phyloP scores from a whole-genome alignment of 1,140 invertebrate genomes.

The Rhizoglyphus robini region DNA sequence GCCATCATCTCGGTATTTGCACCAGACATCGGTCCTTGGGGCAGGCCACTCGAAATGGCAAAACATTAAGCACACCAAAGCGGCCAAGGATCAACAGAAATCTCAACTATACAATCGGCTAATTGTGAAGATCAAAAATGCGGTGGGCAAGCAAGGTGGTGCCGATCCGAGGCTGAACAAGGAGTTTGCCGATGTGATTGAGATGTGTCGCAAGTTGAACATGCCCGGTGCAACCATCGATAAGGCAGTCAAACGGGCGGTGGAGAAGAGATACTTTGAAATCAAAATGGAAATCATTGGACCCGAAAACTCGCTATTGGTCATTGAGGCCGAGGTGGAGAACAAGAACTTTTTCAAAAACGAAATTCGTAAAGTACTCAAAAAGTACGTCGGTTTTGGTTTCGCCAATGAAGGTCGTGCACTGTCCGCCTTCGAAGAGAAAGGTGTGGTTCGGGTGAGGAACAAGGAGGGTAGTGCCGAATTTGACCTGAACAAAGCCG shows the following conservation, averaged over 20 bases:
- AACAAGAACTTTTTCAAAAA: slow-evolving; percentile 22
- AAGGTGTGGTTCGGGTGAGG: slow-evolving; percentile 21
- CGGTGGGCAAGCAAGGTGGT: slow-evolving; percentile 31
- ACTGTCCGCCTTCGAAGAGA: slow-evolving; percentile 21
- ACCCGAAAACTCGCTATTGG: slow-evolving; percentile 25
- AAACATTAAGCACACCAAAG: slow-evolving; percentile 53
- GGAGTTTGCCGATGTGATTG: slow-evolving; percentile 42
- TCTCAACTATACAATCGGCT: slow-evolving; percentile 35
- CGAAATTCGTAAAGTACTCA: slow-evolving; percentile 22
- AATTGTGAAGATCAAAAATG: slow-evolving; percentile 24
- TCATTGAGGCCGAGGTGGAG: slow-evolving; percentile 27
- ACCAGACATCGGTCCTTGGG: slow-evolving; percentile 24
- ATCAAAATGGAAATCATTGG: slow-evolving; percentile 26
- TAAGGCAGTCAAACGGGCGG: slow-evolving; percentile 40
- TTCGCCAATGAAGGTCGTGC: slow-evolving; percentile 22
- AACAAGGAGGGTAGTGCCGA: background rate
- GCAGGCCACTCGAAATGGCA: slow-evolving; percentile 60
- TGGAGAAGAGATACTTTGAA: slow-evolving; percentile 24
- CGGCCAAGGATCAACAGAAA: slow-evolving; percentile 44
- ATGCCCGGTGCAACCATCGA: slow-evolving; percentile 46
- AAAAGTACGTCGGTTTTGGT: slow-evolving; percentile 22
- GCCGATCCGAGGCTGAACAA: slow-evolving; percentile 43
- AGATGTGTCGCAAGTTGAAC: slow-evolving; percentile 42
- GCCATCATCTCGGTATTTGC: too few relatives aligned
- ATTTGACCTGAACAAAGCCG: slow-evolving; percentile 21